Evolutionary conservation across 2,888 invertebrate genomes (phyloP), one percentile per base, ranked within the genome.

Genomic region (Cephus pygmeus): DNA sequence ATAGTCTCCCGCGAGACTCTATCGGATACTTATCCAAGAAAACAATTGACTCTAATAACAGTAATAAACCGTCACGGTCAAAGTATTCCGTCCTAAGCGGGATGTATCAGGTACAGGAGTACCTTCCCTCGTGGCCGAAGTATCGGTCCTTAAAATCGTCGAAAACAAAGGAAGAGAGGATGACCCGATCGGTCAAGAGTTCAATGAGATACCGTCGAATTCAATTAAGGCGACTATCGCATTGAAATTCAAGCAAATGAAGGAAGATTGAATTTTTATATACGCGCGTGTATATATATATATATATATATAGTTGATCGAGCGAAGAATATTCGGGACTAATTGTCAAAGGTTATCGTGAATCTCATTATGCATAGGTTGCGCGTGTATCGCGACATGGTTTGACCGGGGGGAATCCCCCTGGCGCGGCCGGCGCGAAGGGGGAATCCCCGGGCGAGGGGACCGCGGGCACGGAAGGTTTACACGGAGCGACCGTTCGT

Each of bases 21-120:
- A 56, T 56, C 9, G 23, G 56, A 56, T 56, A 23, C 56, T 56
- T 56, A 56, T 56, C 56, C 9, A 56, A 56, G 83, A 86, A 87
- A 88, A 90, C 89, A 90, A 90, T 89, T 89, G 89, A 87, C 86
- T 83, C 84, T 89, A 89, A 88, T 89, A 87, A 85, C 87, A 83
- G 87, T 86, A 85, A 88, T 88, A 87, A 88, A 71, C 1, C 56
- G 56, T 56, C 56, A 56, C 56, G 56, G 23, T 56, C 23, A 23
- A 56, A 23, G 56, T 23, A 23, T 56, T 56, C 9, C 9, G 2
- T 9, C 56, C 23, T 23, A 23, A 56, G 9, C 56, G 9, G 9
- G 56, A 56, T 56, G 23, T 56, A 56, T 56, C 56, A 1, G 56
- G 23, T 56, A 9, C 56, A 23, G 3, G 23, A 56, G 56, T 56